Percentiles rank a stretch among this genome's conserved stretches.
These are phyloP conservation scores for Invenusta paracnida DNA, from an alignment of 2,888 invertebrate species.

Conservation along the genomic window DNA sequence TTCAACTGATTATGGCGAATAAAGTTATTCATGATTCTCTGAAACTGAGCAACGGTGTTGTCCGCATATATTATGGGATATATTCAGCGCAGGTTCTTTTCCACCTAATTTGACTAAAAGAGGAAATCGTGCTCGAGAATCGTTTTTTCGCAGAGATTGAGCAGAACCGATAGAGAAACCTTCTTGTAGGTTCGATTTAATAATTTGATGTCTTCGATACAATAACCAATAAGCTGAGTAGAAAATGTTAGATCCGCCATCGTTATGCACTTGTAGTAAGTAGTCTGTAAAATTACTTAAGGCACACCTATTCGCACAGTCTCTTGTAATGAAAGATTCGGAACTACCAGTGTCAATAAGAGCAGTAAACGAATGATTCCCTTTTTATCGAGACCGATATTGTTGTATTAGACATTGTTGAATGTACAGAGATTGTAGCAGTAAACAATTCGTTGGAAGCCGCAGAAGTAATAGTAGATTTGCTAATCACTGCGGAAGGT, in stretches of 20 bases:
- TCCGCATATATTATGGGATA: background rate
- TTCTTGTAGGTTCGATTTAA: background rate
- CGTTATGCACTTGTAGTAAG: too few species aligned
- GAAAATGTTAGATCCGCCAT: background rate
- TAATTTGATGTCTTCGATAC: background rate
- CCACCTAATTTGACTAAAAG: background rate
- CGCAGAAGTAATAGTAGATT: background rate
- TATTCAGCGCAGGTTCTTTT: background rate
- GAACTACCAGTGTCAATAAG: constrained; percentile 6
- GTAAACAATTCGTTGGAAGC: background rate
- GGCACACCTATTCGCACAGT: background rate
- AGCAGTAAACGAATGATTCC: background rate
- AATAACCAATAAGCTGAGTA: background rate
- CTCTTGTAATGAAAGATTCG: background rate
- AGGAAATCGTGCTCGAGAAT: constrained; percentile 24
- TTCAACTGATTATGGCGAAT: constrained; percentile 29
- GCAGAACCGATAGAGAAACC: constrained; percentile 9
- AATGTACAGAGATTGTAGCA: background rate
- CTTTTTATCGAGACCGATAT: background rate
- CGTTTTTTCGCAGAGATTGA: background rate
- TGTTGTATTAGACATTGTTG: background rate
- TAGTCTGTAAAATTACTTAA: background rate
- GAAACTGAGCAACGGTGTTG: background rate
- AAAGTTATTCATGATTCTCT: constrained; percentile 23
- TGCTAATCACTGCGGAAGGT: background rate